A percentile compares a stretch with the other conserved stretches of the same genome.
Evolutionary conservation across 2,113 vertebrate species (phyloP).

Genomic region (Euleptes europaea): DNA sequence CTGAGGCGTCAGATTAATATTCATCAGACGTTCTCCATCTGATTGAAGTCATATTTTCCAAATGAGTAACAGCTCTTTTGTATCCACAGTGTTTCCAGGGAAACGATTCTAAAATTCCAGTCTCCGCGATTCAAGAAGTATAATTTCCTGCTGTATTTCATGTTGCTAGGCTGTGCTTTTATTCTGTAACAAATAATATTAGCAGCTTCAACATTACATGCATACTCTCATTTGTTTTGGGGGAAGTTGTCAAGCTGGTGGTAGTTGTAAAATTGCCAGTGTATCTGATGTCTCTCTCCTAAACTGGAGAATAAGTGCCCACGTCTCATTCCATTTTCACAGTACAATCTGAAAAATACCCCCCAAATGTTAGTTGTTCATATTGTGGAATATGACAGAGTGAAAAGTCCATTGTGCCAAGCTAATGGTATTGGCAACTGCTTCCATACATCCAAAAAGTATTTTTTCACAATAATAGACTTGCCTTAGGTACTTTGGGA

Average conservation of each 20-base stretch:
- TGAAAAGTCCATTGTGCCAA: neutral
- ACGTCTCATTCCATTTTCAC: slow-evolving; percentile 21
- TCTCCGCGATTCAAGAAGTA: neutral
- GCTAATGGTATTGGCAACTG: neutral
- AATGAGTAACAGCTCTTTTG: neutral
- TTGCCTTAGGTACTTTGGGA: neutral
- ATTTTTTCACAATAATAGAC: neutral
- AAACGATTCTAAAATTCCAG: neutral
- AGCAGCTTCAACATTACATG: slow-evolving; percentile 20
- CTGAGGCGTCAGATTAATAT: neutral
- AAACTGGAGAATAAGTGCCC: slow-evolving; percentile 13
- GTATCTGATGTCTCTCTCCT: slow-evolving; percentile 49
- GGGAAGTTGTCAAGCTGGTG: slow-evolving; percentile 38
- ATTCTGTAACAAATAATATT: neutral
- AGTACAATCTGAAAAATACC: neutral
- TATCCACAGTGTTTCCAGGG: neutral
- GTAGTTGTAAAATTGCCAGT: slow-evolving; percentile 47
- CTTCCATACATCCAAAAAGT: neutral
- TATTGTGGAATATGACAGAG: neutral
- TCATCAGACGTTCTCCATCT: neutral
- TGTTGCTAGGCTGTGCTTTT: neutral
- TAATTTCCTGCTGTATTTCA: neutral
- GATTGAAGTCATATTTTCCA: neutral
- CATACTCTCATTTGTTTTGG: slow-evolving; percentile 32
- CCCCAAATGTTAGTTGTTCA: neutral